Conservation (phyloP, 2,888 invertebrate species). For the Listrodromus nycthemerus region DNA sequence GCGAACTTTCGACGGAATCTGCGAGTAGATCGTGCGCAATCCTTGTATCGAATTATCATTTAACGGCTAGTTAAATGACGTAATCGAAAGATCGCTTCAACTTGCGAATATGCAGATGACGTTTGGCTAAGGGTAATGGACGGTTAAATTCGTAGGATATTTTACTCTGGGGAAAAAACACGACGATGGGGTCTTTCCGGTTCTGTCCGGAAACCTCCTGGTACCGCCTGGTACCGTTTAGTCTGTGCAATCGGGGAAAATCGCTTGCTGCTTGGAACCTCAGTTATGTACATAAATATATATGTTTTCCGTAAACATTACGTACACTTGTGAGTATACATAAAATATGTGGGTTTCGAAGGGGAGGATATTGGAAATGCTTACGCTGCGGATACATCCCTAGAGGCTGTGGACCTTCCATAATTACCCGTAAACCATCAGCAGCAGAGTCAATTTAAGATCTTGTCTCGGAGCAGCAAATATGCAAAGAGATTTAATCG, state of each 20-base stretch:
- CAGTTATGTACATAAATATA: not conserved
- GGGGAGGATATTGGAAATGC: slow-evolving; percentile 10
- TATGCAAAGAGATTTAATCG: slow-evolving; percentile 19
- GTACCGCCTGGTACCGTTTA: no score
- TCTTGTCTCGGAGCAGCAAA: slow-evolving; percentile 8
- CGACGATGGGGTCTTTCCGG: no score
- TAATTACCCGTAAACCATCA: slow-evolving; percentile 59
- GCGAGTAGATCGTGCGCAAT: not conserved
- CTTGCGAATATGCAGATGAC: not conserved
- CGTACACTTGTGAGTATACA: not conserved
- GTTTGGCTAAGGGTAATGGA: no score
- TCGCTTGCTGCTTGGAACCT: not conserved
- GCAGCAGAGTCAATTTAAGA: slow-evolving; percentile 31
- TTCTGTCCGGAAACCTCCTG: no score
- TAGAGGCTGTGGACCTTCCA: slow-evolving; percentile 55
- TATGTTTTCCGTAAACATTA: slow-evolving; percentile 10
- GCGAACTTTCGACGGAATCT: not conserved
- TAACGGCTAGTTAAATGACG: not conserved
- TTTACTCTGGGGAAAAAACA: no score
- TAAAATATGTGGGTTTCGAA: not conserved
- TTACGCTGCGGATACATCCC: slow-evolving; percentile 22
- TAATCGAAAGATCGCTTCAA: not conserved
- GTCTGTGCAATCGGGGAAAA: not conserved
- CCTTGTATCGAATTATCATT: not conserved
- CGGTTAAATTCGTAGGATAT: no score